A percentile compares a stretch with the other conserved stretches of the same genome.
These are phyloP conservation scores for Arizona elegans DNA, from an alignment of 2,113 vertebrate genomes.

Conservation along the genomic window DNA sequence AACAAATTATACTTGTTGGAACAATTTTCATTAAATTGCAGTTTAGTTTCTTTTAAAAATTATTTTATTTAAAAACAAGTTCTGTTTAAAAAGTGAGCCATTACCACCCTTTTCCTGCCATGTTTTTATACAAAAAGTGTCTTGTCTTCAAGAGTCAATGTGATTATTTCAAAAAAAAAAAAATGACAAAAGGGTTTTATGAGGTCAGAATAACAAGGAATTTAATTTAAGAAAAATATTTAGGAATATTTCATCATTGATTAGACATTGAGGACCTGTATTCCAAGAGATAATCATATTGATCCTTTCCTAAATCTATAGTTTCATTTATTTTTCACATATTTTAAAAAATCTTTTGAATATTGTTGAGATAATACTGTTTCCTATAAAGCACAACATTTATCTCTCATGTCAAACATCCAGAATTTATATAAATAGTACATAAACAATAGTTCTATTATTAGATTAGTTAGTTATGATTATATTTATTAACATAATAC, in stretches of 20 bases:
- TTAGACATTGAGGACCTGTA: slow-evolving; percentile 36
- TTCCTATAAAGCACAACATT: not conserved
- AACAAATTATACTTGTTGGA: not conserved
- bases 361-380: not conserved
- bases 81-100: slow-evolving; percentile 8
- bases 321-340: slow-evolving; percentile 46
- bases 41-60: not conserved
- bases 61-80: not conserved
- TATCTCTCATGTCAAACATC: not conserved
- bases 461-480: too few species aligned
- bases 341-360: slow-evolving; percentile 35
- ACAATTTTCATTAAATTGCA: not conserved
- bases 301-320: slow-evolving; percentile 32
- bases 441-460: not conserved
- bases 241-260: slow-evolving; percentile 26
- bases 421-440: not conserved
- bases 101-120: slow-evolving; percentile 44
- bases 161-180: slow-evolving; percentile 45
- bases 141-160: slow-evolving; percentile 47
- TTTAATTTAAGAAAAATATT: slow-evolving; percentile 38
- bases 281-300: slow-evolving; percentile 53
- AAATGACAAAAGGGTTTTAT: slow-evolving; percentile 41
- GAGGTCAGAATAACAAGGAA: slow-evolving; percentile 41
- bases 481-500: too few species aligned
- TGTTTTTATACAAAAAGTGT: slow-evolving; percentile 47